Evolutionary conservation across 2,888 invertebrate species (phyloP).

Genomic region (Aelia acuminata): DNA sequence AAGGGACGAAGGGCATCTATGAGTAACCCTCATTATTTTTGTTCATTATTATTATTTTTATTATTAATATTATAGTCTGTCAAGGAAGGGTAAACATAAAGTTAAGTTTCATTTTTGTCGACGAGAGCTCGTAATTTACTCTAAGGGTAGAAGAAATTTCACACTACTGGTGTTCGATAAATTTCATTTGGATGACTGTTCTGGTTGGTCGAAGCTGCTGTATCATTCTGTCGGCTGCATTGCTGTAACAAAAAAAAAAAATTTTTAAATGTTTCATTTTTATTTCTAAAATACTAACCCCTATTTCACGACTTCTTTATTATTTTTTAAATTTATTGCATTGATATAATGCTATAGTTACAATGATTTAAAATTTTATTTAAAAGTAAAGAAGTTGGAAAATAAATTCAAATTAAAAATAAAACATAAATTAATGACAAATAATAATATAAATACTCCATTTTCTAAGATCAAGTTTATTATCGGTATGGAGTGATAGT

Average conservation of each 20-base stretch:
- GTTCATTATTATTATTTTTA: slow-evolving; percentile 19
- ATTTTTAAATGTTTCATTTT: too few relatives aligned
- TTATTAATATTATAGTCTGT: slow-evolving; percentile 7
- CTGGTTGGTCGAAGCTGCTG: slow-evolving; percentile 74
- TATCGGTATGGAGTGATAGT: too few relatives aligned
- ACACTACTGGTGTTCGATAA: slow-evolving; percentile 68
- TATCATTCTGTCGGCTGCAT: slow-evolving; percentile 84
- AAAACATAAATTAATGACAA: too few relatives aligned
- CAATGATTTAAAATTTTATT: too few relatives aligned
- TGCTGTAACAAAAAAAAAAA: slow-evolving; percentile 75
- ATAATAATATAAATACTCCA: too few relatives aligned
- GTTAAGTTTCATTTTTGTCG: background rate
- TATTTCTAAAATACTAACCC: too few relatives aligned
- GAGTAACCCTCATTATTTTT: slow-evolving; percentile 54
- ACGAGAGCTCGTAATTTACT: slow-evolving; percentile 64
- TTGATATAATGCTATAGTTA: too few relatives aligned
- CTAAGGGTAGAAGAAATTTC: slow-evolving; percentile 57
- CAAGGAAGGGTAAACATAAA: slow-evolving; percentile 22
- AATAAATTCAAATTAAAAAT: too few relatives aligned
- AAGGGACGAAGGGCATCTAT: slow-evolving; percentile 59
- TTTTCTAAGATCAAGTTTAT: too few relatives aligned
- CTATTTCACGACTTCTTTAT: too few relatives aligned
- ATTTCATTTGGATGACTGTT: slow-evolving; percentile 88
- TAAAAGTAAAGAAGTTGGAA: too few relatives aligned
- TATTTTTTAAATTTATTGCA: too few relatives aligned